Evolutionary conservation across 2,888 invertebrate genomes (phyloP).

Genomic region (Trachelus troglodyta): DNA sequence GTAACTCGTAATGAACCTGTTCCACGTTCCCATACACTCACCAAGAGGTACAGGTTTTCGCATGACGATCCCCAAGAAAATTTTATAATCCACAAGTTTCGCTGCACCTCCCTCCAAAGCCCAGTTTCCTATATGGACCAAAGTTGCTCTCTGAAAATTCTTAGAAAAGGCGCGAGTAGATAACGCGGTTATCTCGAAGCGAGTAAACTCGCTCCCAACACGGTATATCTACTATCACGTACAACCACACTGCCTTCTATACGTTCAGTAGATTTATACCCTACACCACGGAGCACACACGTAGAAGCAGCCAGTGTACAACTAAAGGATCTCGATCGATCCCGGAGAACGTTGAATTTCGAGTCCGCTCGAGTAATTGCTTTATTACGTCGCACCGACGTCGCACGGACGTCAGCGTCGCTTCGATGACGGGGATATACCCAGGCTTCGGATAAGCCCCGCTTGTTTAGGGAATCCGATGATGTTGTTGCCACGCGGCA

Average conservation of each 20-base stretch:
- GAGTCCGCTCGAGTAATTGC: conserved; percentile 45
- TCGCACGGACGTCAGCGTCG: conserved; percentile 40
- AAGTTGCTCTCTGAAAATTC: background rate
- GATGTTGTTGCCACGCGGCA: conserved; percentile 44
- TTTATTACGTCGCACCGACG: conserved; percentile 46
- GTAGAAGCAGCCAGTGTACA: background rate
- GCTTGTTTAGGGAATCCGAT: conserved; percentile 52
- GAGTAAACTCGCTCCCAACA: conserved; percentile 31
- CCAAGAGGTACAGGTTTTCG: background rate
- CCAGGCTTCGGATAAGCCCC: conserved; percentile 37
- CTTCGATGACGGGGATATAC: conserved; percentile 33
- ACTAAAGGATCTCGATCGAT: background rate
- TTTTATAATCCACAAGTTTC: background rate
- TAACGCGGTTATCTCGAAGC: conserved; percentile 41
- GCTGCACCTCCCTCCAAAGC: background rate
- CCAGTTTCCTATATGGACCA: background rate
- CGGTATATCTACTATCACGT: background rate
- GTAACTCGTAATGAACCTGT: background rate
- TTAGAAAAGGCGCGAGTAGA: conserved; percentile 42
- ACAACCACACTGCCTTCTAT: background rate
- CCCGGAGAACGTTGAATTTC: background rate
- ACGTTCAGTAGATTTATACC: background rate
- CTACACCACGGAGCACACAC: background rate
- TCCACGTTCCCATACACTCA: background rate
- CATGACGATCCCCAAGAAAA: background rate